Evolutionary conservation across 1,140 invertebrate genomes (phyloP).

Genomic region (Rhopalosiphum maidis): DNA sequence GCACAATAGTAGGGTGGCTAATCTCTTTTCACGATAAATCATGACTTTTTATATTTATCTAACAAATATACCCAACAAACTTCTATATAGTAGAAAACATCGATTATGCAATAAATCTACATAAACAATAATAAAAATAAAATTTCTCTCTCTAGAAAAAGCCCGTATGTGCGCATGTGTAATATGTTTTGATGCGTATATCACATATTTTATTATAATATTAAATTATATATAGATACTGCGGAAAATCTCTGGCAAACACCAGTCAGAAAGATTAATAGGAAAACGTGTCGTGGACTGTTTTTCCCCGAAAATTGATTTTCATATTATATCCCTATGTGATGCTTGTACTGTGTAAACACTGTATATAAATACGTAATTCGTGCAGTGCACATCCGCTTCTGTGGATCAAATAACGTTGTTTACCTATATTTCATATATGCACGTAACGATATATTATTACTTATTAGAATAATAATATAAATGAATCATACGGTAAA

Average conservation of each 20-base stretch:
- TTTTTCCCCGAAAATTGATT: background rate
- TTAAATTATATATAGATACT: background rate
- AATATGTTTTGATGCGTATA: background rate
- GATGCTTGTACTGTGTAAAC: background rate
- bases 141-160: background rate
- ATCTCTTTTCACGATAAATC: background rate
- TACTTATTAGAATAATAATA: background rate
- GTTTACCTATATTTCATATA: background rate
- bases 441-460: background rate
- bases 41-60: background rate
- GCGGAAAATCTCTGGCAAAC: background rate
- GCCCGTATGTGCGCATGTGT: background rate
- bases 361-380: background rate
- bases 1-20: no score
- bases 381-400: background rate
- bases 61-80: background rate
- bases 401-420: background rate
- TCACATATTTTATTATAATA: background rate
- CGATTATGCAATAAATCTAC: background rate
- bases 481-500: background rate
- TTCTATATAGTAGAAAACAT: background rate
- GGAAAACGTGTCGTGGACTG: conserved; percentile 11
- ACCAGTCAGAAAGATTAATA: background rate
- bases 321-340: background rate
- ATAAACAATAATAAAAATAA: conserved; percentile 1